phyloP scores from a whole-genome alignment of 2,797 vertebrate genomes.

The Ptychadena robeensis region DNA sequence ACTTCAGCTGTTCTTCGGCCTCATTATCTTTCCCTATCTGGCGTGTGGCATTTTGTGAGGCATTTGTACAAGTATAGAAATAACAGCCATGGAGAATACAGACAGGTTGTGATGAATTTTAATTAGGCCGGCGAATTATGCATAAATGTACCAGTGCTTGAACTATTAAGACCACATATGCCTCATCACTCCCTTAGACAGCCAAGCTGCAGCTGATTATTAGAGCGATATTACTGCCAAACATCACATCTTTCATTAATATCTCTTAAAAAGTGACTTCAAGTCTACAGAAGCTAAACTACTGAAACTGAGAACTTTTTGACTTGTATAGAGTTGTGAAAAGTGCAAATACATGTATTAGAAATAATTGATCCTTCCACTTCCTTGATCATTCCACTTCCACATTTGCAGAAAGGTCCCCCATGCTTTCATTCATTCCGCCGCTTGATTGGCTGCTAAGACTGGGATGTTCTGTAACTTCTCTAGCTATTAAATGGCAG shows the following conservation, averaged over 20 bases:
- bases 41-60: slow-evolving; percentile 52
- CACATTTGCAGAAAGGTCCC: too few species aligned
- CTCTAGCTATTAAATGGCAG: too few species aligned
- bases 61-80: slow-evolving; percentile 37
- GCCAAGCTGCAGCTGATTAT: slow-evolving; percentile 1
- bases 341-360: too few species aligned
- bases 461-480: too few species aligned
- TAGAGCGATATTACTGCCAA: neutral
- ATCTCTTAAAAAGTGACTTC: neutral
- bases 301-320: too few species aligned
- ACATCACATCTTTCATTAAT: slow-evolving; percentile 17
- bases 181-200: neutral
- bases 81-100: neutral
- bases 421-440: too few species aligned
- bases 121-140: slow-evolving; percentile 42
- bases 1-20: slow-evolving; percentile 22
- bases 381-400: too few species aligned
- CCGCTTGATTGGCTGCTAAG: too few species aligned
- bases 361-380: too few species aligned
- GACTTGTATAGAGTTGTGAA: too few species aligned
- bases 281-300: neutral
- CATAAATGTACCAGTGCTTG: slow-evolving; percentile 40
- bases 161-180: slow-evolving; percentile 39
- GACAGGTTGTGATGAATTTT: slow-evolving; percentile 56
- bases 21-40: slow-evolving; percentile 27